These are phyloP conservation scores for Doryteuthis pealeii DNA, from an alignment of 1,140 invertebrate genomes.

Conservation along the genomic window DNA sequence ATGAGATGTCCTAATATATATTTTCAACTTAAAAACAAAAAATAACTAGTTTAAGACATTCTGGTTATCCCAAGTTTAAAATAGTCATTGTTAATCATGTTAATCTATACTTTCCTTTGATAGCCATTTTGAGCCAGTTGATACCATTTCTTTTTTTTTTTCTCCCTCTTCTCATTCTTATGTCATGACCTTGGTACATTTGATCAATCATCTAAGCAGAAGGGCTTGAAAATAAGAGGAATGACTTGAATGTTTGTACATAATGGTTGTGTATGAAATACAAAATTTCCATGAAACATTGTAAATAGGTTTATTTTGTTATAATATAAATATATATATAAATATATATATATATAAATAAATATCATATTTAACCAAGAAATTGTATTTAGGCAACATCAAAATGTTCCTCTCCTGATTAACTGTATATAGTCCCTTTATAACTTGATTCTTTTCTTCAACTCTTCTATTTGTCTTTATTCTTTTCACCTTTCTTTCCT, in stretches of 20 bases:
- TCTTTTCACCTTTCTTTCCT: no score
- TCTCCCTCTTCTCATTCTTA: neutral
- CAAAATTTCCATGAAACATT: neutral
- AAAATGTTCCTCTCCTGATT: no score
- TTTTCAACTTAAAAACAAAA: no score
- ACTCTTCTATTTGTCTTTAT: no score
- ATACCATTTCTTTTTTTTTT: neutral
- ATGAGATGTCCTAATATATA: no score
- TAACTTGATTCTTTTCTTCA: no score
- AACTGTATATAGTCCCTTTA: no score
- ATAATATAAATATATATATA: slow-evolving; percentile 6
- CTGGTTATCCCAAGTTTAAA: no score
- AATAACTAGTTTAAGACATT: no score
- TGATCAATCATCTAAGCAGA: neutral
- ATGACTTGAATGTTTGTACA: neutral
- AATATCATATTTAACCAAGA: slow-evolving; percentile 5
- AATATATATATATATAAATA: neutral
- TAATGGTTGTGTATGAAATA: slow-evolving; percentile 4
- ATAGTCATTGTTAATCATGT: no score
- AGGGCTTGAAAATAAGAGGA: neutral
- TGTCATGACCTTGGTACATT: neutral
- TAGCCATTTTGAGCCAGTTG: no score
- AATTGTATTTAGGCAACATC: neutral
- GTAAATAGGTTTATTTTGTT: slow-evolving; percentile 10
- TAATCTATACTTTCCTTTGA: no score